These are phyloP conservation scores for Clostera curtula DNA, from an alignment of 2,888 invertebrate genomes.

Conservation along the genomic window DNA sequence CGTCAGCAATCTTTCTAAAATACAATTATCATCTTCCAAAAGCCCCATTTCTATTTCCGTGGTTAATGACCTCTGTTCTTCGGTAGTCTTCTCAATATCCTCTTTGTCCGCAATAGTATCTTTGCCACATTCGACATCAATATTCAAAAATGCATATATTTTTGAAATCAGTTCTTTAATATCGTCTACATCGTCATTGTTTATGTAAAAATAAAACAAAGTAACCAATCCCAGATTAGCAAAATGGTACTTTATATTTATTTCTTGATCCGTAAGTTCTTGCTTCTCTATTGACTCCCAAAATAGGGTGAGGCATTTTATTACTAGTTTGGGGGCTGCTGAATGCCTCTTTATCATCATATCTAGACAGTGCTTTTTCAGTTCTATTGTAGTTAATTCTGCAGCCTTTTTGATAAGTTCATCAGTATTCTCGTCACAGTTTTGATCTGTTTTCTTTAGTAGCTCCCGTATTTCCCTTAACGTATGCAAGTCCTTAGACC, in stretches of 20 bases:
- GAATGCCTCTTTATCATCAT: slow-evolving; percentile 79
- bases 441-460: slow-evolving; percentile 73
- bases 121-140: slow-evolving; percentile 27
- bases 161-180: slow-evolving; percentile 39
- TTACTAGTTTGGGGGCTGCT: slow-evolving; percentile 76
- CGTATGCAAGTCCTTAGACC: slow-evolving; percentile 90
- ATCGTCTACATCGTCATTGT: slow-evolving; percentile 44
- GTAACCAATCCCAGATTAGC: slow-evolving; percentile 46
- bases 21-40: slow-evolving; percentile 74
- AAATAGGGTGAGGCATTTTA: slow-evolving; percentile 65
- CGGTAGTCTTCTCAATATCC: too few species aligned
- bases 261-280: slow-evolving; percentile 26
- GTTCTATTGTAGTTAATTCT: slow-evolving; percentile 81
- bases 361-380: slow-evolving; percentile 82
- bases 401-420: slow-evolving; percentile 74
- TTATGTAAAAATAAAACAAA: slow-evolving; percentile 50
- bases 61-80: too few species aligned
- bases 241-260: slow-evolving; percentile 45
- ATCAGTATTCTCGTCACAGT: slow-evolving; percentile 61
- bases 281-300: slow-evolving; percentile 43
- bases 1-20: slow-evolving; percentile 78
- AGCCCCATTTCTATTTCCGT: too few species aligned
- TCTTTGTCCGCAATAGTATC: slow-evolving; percentile 19
- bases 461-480: slow-evolving; percentile 83
- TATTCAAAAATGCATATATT: slow-evolving; percentile 28